Evolutionary conservation across 2,797 vertebrate species (phyloP).

Genomic region (Gymnodraco acuticeps): DNA sequence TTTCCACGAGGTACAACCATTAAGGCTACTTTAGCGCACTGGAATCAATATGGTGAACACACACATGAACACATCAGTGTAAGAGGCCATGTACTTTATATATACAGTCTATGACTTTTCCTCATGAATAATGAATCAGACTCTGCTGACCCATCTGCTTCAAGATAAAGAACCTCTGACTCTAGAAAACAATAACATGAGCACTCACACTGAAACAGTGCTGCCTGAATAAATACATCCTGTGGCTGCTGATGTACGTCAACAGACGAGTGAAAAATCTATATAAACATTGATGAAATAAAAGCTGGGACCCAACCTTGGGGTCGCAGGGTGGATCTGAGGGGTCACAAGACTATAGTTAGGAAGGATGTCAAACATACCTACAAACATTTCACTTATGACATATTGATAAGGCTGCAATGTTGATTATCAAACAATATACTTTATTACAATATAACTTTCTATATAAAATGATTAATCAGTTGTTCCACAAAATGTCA

Average conservation of each 20-base stretch:
- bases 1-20: slow-evolving; percentile 51
- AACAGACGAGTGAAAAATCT: neutral
- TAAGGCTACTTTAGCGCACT: slow-evolving; percentile 33
- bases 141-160: slow-evolving; percentile 65
- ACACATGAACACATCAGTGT: slow-evolving; percentile 13
- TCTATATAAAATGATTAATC: no score
- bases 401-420: no score
- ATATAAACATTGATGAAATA: neutral
- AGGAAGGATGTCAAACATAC: no score
- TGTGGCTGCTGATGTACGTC: neutral
- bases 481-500: no score
- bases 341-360: no score
- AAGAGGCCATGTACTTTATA: slow-evolving; percentile 45
- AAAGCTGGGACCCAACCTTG: neutral
- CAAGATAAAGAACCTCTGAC: slow-evolving; percentile 24
- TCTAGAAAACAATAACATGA: slow-evolving; percentile 29
- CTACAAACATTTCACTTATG: no score
- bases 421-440: no score
- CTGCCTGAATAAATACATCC: slow-evolving; percentile 20
- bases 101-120: no score
- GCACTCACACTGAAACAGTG: neutral
- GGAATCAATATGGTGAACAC: slow-evolving; percentile 55
- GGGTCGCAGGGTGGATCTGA: neutral
- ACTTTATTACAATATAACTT: no score
- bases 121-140: slow-evolving; percentile 72